phyloP scores from a whole-genome alignment of 37 sponge, comb jelly and placozoan species.

The Hexactinellida sp. region DNA sequence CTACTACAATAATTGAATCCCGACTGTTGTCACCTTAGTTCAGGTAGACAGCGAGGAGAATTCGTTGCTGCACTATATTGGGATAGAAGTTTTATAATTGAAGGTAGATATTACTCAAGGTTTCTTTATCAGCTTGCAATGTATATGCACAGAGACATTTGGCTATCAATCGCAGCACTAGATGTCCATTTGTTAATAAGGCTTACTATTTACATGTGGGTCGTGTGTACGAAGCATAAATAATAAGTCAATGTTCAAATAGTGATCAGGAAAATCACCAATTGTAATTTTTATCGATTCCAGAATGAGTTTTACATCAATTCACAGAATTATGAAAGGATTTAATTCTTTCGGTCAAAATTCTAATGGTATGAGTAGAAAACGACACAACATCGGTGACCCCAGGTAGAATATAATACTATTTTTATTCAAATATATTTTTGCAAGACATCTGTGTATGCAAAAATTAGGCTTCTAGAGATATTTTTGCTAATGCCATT shows the following conservation, averaged over 20 bases:
- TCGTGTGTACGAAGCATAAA: not conserved
- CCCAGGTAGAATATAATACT: not conserved
- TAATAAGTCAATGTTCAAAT: not conserved
- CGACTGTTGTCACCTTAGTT: too few species aligned
- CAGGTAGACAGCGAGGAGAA: not conserved
- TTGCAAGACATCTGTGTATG: too few species aligned
- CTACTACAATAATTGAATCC: not conserved
- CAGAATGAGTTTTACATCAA: not conserved
- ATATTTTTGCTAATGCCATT: too few species aligned
- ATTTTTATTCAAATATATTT: too few species aligned
- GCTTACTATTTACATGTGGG: not conserved
- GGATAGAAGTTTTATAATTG: slow-evolving; percentile 5
- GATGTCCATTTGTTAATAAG: not conserved
- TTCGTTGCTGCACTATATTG: not conserved
- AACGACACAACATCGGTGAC: not conserved
- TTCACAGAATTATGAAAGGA: slow-evolving; percentile 7
- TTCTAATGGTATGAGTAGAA: not conserved
- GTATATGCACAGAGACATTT: not conserved
- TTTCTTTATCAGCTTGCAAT: not conserved
- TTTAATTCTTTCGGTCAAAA: not conserved
- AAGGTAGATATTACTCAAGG: not conserved
- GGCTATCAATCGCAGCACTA: not conserved
- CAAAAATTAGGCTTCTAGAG: too few species aligned
- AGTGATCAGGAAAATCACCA: not conserved
- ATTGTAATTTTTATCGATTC: not conserved